Evolutionary conservation across 2,888 invertebrate species (phyloP).

Genomic region (Agonopterix alstromeriana): DNA sequence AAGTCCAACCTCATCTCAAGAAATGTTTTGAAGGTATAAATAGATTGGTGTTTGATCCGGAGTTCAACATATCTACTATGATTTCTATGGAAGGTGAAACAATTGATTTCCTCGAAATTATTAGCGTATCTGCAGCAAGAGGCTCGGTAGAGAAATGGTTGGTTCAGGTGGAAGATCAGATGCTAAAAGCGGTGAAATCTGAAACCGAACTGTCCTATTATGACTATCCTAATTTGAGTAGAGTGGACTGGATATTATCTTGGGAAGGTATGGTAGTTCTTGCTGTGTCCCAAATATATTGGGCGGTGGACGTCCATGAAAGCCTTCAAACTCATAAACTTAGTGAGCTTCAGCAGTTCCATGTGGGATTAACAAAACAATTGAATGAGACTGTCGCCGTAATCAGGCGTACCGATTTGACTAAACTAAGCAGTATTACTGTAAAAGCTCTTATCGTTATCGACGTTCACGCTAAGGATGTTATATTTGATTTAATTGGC

Average conservation of each 20-base stretch:
- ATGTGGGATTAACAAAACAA: constrained; percentile 75
- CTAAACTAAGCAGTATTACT: constrained; percentile 84
- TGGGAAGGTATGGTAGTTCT: constrained; percentile 92
- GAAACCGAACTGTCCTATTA: constrained; percentile 81
- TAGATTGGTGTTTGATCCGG: constrained; percentile 82
- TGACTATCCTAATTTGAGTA: constrained; percentile 75
- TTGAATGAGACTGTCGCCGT: constrained; percentile 85
- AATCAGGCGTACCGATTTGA: constrained; percentile 82
- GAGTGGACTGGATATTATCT: constrained; percentile 83
- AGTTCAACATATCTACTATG: constrained; percentile 86
- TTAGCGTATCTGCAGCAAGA: constrained; percentile 83
- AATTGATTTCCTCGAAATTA: constrained; percentile 77
- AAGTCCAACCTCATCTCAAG: constrained; percentile 90
- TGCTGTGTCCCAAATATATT: constrained; percentile 87
- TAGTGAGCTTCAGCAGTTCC: constrained; percentile 74
- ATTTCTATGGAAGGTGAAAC: constrained; percentile 86
- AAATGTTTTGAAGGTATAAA: constrained; percentile 93
- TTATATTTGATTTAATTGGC: constrained; percentile 80
- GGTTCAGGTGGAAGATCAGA: constrained; percentile 87
- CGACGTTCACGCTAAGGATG: constrained; percentile 91
- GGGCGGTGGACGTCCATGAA: constrained; percentile 87
- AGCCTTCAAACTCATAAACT: constrained; percentile 77
- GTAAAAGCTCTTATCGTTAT: constrained; percentile 89
- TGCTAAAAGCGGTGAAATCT: constrained; percentile 83
- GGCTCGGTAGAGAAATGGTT: constrained; percentile 94